These are phyloP conservation scores for Trididemnum miniatum DNA, from an alignment of 23 tunicate genomes.

Conservation along the genomic window DNA sequence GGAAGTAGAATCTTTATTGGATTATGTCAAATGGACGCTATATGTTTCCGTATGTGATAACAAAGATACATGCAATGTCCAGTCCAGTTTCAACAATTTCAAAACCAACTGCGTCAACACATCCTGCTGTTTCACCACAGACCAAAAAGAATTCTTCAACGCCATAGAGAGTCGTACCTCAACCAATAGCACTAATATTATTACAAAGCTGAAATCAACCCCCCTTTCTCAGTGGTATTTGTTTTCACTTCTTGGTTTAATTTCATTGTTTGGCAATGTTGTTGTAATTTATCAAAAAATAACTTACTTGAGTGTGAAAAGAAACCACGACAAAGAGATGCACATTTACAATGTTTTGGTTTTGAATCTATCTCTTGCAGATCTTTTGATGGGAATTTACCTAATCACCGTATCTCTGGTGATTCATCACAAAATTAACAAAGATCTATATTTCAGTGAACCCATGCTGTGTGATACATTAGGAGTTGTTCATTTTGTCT, in stretches of 20 bases:
- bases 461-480: neutral
- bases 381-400: slow-evolving; percentile 17
- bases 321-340: neutral
- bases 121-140: neutral
- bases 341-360: neutral
- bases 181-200: neutral
- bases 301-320: neutral
- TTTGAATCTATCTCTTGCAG: neutral
- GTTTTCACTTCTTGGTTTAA: neutral
- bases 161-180: neutral
- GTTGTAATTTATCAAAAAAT: neutral
- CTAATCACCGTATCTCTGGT: neutral
- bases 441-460: neutral
- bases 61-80: neutral
- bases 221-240: neutral
- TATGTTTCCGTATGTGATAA: neutral
- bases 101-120: neutral
- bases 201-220: neutral
- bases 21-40: neutral
- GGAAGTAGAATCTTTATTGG: neutral
- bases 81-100: no score
- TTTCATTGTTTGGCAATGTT: neutral
- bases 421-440: neutral
- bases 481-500: neutral
- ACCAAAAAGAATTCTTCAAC: neutral